Evolutionary conservation across 2,888 invertebrate species (phyloP), one percentile per base, ranked within the genome.

Genomic region (Fissipunctia ypsillon): DNA sequence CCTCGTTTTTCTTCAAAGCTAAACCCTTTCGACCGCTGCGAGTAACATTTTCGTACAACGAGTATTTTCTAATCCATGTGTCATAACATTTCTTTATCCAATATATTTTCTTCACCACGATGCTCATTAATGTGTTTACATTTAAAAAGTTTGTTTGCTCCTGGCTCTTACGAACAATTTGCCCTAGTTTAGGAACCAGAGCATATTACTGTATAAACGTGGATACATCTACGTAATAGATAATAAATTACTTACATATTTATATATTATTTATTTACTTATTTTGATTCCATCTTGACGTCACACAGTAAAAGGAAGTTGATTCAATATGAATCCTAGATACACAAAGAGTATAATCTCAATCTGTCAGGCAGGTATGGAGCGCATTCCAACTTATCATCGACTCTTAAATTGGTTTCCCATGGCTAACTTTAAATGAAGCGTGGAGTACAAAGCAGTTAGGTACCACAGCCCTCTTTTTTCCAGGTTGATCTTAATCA

Each of bases 1-100:
- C 45, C 71, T 68, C 52, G 73, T 81, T 85, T 87, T 87, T 87
- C 64, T 85, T 61, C 69, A 81, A 73, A 80, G 67, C 82, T 63
- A 66, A 78, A 85, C 73, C 80, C 72, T 76, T 77, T 66, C 73
- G 80, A 57, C 71, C 61, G 69, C 71, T 75, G 54, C 28, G 59
- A 60, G 68, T 67, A 67, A 68, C 28, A 68, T 72, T 80, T 76
- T 73, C 66, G 43, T 72, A 59, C 69, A 48, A 65, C n/a, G 66
- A 68, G 56, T 74, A 69, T 61, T 81, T 64, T 69, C 60, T 81
- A 84, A 84, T 84, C 87, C 70, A 52, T 73, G 38, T 79, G 28
- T 69, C 57, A 64, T 41, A 72, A 76, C 52, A 73, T 78, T 69
- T 71, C 35, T 45, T 43, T 69, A 61, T 52, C 31, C 56, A 56